Evolutionary conservation across 1,140 invertebrate genomes (phyloP).

Genomic region (Monochamus saltuarius): DNA sequence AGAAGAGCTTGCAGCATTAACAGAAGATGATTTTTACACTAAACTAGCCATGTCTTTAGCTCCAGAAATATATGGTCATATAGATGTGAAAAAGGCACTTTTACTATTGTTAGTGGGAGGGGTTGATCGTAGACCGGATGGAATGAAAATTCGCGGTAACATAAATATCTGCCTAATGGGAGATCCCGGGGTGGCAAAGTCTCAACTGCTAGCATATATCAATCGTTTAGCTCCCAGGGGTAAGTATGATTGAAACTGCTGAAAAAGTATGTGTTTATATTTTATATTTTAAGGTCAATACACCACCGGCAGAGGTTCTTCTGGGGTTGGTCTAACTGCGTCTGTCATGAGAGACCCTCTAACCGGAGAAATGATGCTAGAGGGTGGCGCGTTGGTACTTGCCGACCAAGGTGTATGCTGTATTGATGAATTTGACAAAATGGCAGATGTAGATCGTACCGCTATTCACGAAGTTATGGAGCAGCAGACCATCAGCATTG

Average conservation of each 20-base stretch:
- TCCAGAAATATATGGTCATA: conserved; percentile 98
- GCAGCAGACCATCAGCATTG: conserved; percentile 99
- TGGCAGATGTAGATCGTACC: conserved; percentile 93
- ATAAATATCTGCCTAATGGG: conserved; percentile 99
- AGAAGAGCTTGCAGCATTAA: conserved; percentile 74
- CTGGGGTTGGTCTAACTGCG: conserved; percentile 96
- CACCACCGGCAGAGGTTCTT: conserved; percentile 83
- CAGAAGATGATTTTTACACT: conserved; percentile 88
- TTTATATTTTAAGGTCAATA: conserved; percentile 35
- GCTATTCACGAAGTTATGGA: conserved; percentile 99
- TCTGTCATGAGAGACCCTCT: conserved; percentile 97
- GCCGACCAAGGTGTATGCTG: conserved; percentile 98
- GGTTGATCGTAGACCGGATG: conserved; percentile 84
- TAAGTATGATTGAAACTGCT: conserved; percentile 48
- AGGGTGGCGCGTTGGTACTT: conserved; percentile 96
- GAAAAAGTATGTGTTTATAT: neutral
- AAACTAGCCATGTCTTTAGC: conserved; percentile 92
- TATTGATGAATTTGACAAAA: conserved; percentile 99
- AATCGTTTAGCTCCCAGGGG: conserved; percentile 89
- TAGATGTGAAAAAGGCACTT: conserved; percentile 97
- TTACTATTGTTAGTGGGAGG: conserved; percentile 93
- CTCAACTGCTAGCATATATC: conserved; percentile 94
- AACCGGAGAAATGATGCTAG: conserved; percentile 96
- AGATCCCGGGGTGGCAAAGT: conserved; percentile 99
- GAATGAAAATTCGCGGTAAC: conserved; percentile 86